These are phyloP conservation scores for Dendrocincla fuliginosa DNA, from an alignment of 2,797 vertebrate species.

Conservation along the genomic window DNA sequence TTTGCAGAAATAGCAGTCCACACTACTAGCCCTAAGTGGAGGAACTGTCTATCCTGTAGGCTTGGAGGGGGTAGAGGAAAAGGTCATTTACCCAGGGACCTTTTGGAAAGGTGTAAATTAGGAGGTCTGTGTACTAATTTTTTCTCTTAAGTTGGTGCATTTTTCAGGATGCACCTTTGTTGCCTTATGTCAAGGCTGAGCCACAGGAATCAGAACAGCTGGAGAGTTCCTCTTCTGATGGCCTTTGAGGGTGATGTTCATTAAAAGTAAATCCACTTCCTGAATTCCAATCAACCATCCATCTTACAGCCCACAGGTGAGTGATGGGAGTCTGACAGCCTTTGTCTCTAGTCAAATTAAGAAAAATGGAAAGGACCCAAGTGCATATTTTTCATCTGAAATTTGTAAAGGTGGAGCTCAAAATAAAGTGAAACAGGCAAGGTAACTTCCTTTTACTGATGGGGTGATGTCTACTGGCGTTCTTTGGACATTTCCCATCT, in stretches of 20 bases:
- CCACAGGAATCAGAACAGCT: not conserved
- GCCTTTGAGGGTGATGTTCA: not conserved
- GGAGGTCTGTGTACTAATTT: not conserved
- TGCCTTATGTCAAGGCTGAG: not conserved
- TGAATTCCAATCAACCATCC: not conserved
- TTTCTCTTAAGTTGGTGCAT: not conserved
- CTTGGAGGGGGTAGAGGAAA: not conserved
- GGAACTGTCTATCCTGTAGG: not conserved
- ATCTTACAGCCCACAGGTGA: not conserved
- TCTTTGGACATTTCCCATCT: not conserved
- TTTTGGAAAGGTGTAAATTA: not conserved
- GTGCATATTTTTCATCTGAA: not conserved
- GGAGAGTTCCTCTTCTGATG: not conserved
- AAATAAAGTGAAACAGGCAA: not conserved
- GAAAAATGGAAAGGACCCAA: not conserved
- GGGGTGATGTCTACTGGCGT: not conserved
- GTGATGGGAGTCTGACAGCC: not conserved
- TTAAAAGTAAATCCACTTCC: not conserved
- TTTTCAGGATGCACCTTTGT: not conserved
- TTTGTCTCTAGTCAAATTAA: not conserved
- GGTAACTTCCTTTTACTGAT: not conserved
- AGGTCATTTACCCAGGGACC: not conserved
- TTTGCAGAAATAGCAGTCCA: not conserved
- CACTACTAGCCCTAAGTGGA: not conserved
- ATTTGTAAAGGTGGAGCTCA: not conserved